These are phyloP conservation scores for Pituophis catenifer DNA, from an alignment of 2,113 vertebrate species.

Conservation along the genomic window DNA sequence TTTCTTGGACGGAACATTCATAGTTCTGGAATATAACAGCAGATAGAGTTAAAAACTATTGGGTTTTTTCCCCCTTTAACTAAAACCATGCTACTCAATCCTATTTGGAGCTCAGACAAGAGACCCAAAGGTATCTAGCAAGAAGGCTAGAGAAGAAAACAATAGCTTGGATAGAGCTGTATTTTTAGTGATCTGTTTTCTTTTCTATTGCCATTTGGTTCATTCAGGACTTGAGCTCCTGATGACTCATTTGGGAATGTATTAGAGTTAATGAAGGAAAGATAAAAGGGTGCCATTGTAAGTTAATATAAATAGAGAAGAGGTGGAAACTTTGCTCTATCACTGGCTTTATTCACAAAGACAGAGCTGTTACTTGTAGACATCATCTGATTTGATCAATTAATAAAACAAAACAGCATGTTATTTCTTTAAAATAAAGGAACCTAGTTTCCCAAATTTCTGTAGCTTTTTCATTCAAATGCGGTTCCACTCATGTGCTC, in stretches of 20 bases:
- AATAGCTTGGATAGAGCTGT: not conserved
- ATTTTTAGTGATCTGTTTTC: not conserved
- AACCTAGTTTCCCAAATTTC: not conserved
- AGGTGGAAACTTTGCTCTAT: not conserved
- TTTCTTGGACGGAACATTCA: not conserved
- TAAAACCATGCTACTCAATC: not conserved
- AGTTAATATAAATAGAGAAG: not conserved
- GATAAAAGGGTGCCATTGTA: not conserved
- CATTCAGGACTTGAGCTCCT: not conserved
- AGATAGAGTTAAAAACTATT: not conserved
- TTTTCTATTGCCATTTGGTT: not conserved
- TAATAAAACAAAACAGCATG: not conserved
- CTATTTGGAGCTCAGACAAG: not conserved
- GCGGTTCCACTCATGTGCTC: not conserved
- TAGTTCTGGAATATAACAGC: not conserved
- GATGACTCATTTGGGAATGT: not conserved
- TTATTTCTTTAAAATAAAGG: not conserved
- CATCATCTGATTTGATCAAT: not conserved
- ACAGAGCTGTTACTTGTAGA: not conserved
- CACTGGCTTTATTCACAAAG: not conserved
- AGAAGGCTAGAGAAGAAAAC: not conserved
- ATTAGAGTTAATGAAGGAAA: not conserved
- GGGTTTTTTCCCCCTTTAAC: not conserved
- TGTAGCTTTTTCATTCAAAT: not conserved
- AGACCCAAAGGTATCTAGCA: not conserved